Evolutionary conservation across 2,888 invertebrate species (phyloP), one percentile per base, ranked within the genome.

Genomic region (Polia nebulosa): DNA sequence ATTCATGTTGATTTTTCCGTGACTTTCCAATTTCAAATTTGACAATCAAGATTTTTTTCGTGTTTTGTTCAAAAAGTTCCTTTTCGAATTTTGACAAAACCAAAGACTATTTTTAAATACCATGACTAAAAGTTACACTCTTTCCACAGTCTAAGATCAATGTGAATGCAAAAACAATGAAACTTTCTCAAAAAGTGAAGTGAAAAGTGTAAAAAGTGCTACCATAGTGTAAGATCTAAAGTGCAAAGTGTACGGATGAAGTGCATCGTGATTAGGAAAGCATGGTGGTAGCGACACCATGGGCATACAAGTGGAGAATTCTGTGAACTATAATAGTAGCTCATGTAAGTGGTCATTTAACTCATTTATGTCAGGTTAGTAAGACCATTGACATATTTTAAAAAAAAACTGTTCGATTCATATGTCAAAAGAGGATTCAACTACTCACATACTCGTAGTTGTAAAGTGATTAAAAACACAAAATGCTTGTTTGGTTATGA

Each of bases 251-350:
- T 56, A 80, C 47, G 68, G 81, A 78, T 80, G 70, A 72, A 82
- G 82, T 80, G 81, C 61, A 62, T 60, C 68, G 82, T 80, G 78
- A 62, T 59, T 60, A 47, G 62, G 17, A 63, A 76, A 81, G 82
- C 85, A 89, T 88, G 89, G 82, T 85, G 87, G 91, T 89, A 85
- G 41, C 81, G 65, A 81, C 89, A 92, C 82, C 85, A 95, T 95
- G 95, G 95, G 95, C 84, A 95, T 95, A 90, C 95, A 95, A 89
- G 94, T 95, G 88, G 95, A 95, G 80, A 95, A 90, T 89, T 90
- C 89, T 87, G 91, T 95, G 76, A 91, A 89, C 87, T 95, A 95
- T 89, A 94, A 89, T 87, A 93, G 87, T 87, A 94, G 88, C 89
- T 91, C 94, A 92, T 95, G 95, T 95, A 90, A 95, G 95, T 95